Evolutionary conservation across 1,140 invertebrate species (phyloP), one percentile per base, ranked within the genome.

Genomic region (Drosophila biarmipes): DNA sequence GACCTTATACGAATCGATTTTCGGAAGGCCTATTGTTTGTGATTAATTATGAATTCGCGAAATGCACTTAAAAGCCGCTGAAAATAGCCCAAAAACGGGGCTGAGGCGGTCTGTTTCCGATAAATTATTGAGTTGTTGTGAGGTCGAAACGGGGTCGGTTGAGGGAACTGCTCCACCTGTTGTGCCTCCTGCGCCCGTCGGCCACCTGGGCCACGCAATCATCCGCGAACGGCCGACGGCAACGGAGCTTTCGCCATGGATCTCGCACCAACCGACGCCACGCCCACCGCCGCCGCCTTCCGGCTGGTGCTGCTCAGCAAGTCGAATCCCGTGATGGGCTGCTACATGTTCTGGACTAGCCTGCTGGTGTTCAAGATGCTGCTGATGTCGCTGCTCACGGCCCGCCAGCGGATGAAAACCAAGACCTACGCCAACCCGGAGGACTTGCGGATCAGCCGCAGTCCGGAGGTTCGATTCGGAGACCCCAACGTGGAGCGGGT

Each of bases 311-410:
- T 91, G 37, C 58, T 91, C 6, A 76, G 56, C 43, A 73, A 71
- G 34, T 76, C 89, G 7, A 93, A 93, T 67, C 84, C 91, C 0
- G 90, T 93, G 0, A 93, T 94, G 48, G 53, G 79, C 15, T 91
- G 91, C 19, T 94, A 92, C 62, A 81, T 92, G 5, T 93, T 93
- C 61, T 94, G 93, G 80, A 78, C 90, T 19, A 92, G 87, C 10
- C 48, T 94, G 12, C 79, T 94, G 42, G 67, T 93, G 2, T 11
- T 94, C 0, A 94, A 94, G 77, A 93, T 93, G 89, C 53, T 94
- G 40, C 3, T 85, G 0, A 94, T 94, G 93, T 80, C 92, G 10
- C 31, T 93, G 21, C 58, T 94, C n/a, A 94, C 93, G 0, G 92
- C 79, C 0, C 63, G 86, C 8, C 90, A 92, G 34, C 73, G 94